These are phyloP conservation scores for Sciaenops ocellatus DNA, from an alignment of 2,797 vertebrate genomes.

Conservation along the genomic window DNA sequence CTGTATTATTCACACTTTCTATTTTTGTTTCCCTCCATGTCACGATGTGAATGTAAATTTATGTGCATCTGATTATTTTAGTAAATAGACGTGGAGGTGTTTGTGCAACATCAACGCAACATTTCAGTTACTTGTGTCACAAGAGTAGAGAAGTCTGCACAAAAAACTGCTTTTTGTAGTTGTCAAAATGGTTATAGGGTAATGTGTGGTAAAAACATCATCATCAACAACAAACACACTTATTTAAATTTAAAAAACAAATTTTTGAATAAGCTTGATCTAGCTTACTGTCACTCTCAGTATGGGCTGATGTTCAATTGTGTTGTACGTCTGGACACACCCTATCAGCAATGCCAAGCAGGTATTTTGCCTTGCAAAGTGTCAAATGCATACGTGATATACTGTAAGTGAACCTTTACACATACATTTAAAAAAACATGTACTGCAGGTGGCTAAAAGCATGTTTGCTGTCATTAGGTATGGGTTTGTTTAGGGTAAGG, in stretches of 20 bases:
- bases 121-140: too few species aligned
- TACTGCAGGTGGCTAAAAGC: too few species aligned
- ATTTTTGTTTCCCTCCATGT: too few species aligned
- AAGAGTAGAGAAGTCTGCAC: not conserved
- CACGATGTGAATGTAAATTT: too few species aligned
- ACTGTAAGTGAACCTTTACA: not conserved
- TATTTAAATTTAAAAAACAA: not conserved
- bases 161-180: too few species aligned
- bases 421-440: not conserved
- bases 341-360: not conserved
- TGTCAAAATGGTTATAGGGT: not conserved
- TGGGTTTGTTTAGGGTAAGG: not conserved
- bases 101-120: too few species aligned
- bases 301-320: not conserved
- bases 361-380: constrained; percentile 20
- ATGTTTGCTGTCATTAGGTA: not conserved
- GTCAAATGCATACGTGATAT: not conserved
- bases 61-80: too few species aligned
- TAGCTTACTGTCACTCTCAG: not conserved
- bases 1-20: too few species aligned
- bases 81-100: too few species aligned
- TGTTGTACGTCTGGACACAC: not conserved
- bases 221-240: too few species aligned
- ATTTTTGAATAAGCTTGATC: not conserved
- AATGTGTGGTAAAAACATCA: not conserved